Base-by-base conservation (phyloP, 1,140 invertebrate genomes). In the Trachelipus rathkii region DNA sequence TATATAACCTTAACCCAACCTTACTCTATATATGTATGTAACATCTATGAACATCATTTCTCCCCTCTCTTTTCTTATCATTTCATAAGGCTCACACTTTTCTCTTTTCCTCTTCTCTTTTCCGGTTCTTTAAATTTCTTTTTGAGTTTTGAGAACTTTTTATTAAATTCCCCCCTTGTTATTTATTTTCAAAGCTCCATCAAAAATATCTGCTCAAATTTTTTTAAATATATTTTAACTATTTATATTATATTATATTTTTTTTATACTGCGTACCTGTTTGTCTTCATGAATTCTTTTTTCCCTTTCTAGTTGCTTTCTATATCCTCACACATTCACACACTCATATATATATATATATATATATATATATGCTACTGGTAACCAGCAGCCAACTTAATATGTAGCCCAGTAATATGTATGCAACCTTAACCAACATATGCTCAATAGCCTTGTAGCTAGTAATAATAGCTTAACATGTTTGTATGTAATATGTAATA, bases 21-120 rank as follows among this genome's bases (percentile, higher is more conserved):
- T n/a, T n/a, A n/a, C n/a, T n/a, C n/a, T n/a, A n/a, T n/a, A n/a
- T n/a, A n/a, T n/a, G n/a, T n/a, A n/a, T n/a, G n/a, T n/a, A n/a
- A n/a, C 8, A 60, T 60, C 50, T 60, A 60, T 60, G 50, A 60
- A 60, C 8, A 15, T 60, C 8, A n/a, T 60, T 19, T 8, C 50
- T 19, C 50, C 19, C 15, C 21, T 24, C 33, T 15, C 21, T 15
- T 43, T 71, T 71, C 70, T 71, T 44, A 43, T 43, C 68, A 43
- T 70, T 43, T 70, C 68, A 43, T 10, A 43, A 33, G 24, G 44
- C 70, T n/a, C 33, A 71, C 70, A 71, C 70, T 24, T 11, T 71
- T 44, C 13, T 44, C 44, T 23, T 19, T 44, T 71, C 10, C n/a
- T 71, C 43, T 71, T 71, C 43, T 71, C 70, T 44, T 71, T 19